Evolutionary conservation across 2,113 vertebrate genomes (phyloP).

Genomic region (Cheirogaleus medius): DNA sequence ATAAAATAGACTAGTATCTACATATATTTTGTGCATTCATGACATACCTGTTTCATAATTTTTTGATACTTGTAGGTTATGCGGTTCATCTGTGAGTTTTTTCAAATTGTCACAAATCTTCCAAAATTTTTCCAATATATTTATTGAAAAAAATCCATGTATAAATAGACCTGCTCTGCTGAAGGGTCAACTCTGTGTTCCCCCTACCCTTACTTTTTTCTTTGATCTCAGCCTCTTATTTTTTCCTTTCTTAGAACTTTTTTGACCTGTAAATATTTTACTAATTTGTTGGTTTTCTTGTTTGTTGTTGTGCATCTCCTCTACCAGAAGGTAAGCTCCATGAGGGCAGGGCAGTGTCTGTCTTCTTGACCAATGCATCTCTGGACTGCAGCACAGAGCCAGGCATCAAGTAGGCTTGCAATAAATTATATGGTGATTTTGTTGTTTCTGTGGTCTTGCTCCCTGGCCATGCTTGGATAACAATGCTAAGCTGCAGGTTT

Average conservation of each 20-base stretch:
- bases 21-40: background rate
- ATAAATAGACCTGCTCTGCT: background rate
- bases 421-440: background rate
- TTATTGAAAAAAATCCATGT: background rate
- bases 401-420: background rate
- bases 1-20: background rate
- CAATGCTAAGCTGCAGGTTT: background rate
- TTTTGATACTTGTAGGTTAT: background rate
- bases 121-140: background rate
- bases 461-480: background rate
- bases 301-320: background rate
- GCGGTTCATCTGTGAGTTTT: background rate
- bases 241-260: background rate
- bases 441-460: background rate
- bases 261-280: background rate
- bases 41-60: background rate
- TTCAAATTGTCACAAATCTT: background rate
- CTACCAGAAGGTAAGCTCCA: background rate
- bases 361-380: too few relatives aligned
- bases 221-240: background rate
- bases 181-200: background rate
- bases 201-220: background rate
- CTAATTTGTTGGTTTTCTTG: background rate
- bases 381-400: background rate
- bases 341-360: background rate